Percentiles rank a stretch among this genome's conserved stretches.
These are phyloP conservation scores for Drosophila arawakana DNA, from an alignment of 1,140 invertebrate species.

Conservation along the genomic window DNA sequence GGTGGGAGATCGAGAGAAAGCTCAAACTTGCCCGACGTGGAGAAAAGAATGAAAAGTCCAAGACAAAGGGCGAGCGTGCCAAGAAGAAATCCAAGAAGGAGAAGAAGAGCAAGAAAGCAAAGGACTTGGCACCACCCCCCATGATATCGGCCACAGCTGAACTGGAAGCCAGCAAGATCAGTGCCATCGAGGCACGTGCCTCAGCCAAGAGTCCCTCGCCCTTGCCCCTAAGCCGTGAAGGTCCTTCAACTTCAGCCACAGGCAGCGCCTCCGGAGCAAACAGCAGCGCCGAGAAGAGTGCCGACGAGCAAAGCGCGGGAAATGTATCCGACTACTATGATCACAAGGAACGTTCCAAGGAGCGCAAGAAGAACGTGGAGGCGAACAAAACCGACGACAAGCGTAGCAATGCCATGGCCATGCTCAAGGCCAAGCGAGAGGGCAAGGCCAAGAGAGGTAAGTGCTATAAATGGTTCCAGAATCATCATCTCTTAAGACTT, in stretches of 20 bases:
- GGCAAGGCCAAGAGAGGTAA: conserved; percentile 86
- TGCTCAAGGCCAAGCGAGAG: conserved; percentile 95
- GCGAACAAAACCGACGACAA: conserved; percentile 93
- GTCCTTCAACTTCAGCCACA: conserved; percentile 53
- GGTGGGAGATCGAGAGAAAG: conserved; percentile 99
- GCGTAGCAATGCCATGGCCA: conserved; percentile 95
- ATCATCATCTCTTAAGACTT: background rate
- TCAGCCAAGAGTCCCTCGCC: conserved; percentile 49
- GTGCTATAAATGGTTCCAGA: background rate
- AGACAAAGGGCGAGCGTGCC: conserved; percentile 86
- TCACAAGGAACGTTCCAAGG: conserved; percentile 87
- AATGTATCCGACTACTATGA: conserved; percentile 77
- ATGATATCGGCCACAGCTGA: conserved; percentile 60
- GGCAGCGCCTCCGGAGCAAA: background rate
- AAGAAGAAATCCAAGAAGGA: conserved; percentile 85
- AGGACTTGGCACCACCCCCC: conserved; percentile 58
- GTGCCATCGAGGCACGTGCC: conserved; percentile 12
- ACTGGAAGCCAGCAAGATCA: conserved; percentile 55
- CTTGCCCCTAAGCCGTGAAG: conserved; percentile 29
- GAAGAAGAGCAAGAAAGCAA: conserved; percentile 83
- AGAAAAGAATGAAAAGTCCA: conserved; percentile 88
- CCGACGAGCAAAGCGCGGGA: conserved; percentile 38
- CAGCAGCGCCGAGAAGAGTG: conserved; percentile 35
- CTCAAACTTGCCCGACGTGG: conserved; percentile 93
- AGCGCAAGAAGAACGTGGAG: conserved; percentile 96